phyloP scores from a whole-genome alignment of 2,888 invertebrate genomes.

The Drosophila stalkeri region DNA sequence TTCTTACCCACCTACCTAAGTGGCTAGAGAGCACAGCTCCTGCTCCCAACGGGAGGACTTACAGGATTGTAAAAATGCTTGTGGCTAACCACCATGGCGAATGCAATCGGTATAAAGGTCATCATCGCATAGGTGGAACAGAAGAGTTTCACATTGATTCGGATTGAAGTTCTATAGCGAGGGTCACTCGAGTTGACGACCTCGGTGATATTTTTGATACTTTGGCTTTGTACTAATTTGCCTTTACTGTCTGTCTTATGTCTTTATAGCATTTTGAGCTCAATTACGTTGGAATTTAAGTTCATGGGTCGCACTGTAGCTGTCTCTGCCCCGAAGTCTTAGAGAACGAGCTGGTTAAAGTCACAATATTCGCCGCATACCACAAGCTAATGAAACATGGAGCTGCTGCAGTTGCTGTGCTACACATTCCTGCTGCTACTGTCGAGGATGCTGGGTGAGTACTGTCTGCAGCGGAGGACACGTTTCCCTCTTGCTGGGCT shows the following conservation, averaged over 20 bases:
- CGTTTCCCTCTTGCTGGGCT: slow-evolving; percentile 4
- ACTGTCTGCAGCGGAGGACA: neutral
- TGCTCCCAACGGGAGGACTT: neutral
- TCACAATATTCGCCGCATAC: slow-evolving; percentile 34
- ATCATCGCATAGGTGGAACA: neutral
- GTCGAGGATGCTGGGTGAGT: slow-evolving; percentile 83
- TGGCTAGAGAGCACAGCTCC: neutral
- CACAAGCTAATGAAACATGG: slow-evolving; percentile 81
- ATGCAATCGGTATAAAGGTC: slow-evolving; percentile 7
- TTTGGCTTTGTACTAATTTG: neutral
- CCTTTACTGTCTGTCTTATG: neutral
- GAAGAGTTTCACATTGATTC: neutral
- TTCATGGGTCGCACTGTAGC: slow-evolving; percentile 12
- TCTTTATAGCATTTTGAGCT: slow-evolving; percentile 15
- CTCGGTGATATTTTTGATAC: neutral
- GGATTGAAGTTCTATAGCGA: neutral
- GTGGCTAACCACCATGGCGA: slow-evolving; percentile 6
- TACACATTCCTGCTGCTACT: slow-evolving; percentile 81
- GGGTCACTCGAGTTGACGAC: neutral
- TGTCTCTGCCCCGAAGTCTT: slow-evolving; percentile 4
- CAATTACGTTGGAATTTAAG: slow-evolving; percentile 1
- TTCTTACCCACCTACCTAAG: neutral
- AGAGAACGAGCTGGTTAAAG: neutral
- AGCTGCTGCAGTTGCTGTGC: slow-evolving; percentile 81
- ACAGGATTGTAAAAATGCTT: slow-evolving; percentile 1